Evolutionary conservation across 1,140 invertebrate genomes (phyloP), one percentile per base, ranked within the genome.

Genomic region (Euwallacea similis): DNA sequence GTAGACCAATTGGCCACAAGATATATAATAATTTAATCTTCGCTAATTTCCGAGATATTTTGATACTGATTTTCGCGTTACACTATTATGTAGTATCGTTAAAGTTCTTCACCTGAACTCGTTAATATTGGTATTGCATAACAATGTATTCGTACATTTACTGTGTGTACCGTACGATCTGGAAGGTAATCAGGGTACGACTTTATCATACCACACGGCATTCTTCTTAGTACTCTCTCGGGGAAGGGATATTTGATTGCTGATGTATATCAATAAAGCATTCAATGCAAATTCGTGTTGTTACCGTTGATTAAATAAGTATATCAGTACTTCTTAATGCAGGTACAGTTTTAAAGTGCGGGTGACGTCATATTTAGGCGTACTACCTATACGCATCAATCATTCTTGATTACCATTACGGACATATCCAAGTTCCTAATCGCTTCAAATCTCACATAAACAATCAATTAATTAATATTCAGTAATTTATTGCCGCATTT

Each of bases 61-160:
- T 33, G 21, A 33, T 4, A 33, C 21, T 33, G 21, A 33, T 33
- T 33, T 33, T 33, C 21, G 21, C 4, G 21, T 33, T 33, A 33
- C 4, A 33, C 4, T 33, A 33, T 33, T 33, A 33, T 4, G 21
- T 33, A 33, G 21, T 4, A 33, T 33, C 21, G 4, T 1, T 2
- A 33, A 33, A 33, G 21, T 33, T 33, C 21, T 43, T 43, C 42
- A 42, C 16, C 47, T 47, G 3, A 43, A 13, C 50, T 67, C 65
- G 58, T 67, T 67, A 67, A 42, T 67, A 67, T 67, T 56, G n/a
- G 15, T 42, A 15, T 67, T 67, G 54, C 65, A 9, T 67, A 67
- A 67, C 43, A 44, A 42, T 55, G 54, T 15, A 44, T 54, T 10
- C 13, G 21, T 42, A 33, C 11, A 66, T 15, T 42, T n/a, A 47